Percentiles rank a stretch among this genome's conserved stretches.
phyloP scores from a whole-genome alignment of 37 sponge, comb jelly and placozoan genomes.

The Lycopodina hypogea region DNA sequence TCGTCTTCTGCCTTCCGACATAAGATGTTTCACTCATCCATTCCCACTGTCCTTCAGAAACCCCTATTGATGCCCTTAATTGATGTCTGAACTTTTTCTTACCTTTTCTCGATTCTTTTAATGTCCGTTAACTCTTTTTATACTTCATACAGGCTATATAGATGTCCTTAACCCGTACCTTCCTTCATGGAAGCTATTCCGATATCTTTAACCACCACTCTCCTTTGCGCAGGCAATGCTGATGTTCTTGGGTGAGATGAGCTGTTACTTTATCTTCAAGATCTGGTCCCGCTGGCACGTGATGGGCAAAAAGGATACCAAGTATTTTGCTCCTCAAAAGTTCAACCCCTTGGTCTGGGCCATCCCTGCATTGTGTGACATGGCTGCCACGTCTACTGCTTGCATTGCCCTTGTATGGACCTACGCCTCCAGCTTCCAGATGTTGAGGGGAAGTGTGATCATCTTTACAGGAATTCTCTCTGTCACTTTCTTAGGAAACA shows the following conservation, averaged over 20 bases:
- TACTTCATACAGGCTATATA: no score
- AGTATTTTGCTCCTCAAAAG: constrained; percentile 63
- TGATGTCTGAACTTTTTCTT: no score
- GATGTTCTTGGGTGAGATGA: constrained; percentile 95
- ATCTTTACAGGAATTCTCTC: constrained; percentile 96
- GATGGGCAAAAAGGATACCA: constrained; percentile 42
- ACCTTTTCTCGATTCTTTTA: no score
- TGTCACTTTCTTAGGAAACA: constrained; percentile 76
- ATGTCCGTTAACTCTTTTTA: no score
- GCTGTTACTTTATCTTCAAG: constrained; percentile 84
- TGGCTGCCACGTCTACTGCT: constrained; percentile 83
- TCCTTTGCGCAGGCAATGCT: constrained; percentile 55
- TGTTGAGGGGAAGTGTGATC: constrained; percentile 94
- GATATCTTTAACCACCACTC: no score
- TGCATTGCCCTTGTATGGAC: constrained; percentile 94
- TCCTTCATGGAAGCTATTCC: no score
- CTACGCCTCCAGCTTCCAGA: constrained; percentile 92
- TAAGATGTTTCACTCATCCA: no score
- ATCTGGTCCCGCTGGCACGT: constrained; percentile 46
- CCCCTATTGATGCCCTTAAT: no score
- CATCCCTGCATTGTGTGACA: constrained; percentile 90
- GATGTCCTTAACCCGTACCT: no score
- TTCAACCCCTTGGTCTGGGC: constrained; percentile 92
- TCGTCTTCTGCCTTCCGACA: no score
- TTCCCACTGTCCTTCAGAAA: no score